Conservation (phyloP, 2,888 invertebrate species). For the Rhingia rostrata region DNA sequence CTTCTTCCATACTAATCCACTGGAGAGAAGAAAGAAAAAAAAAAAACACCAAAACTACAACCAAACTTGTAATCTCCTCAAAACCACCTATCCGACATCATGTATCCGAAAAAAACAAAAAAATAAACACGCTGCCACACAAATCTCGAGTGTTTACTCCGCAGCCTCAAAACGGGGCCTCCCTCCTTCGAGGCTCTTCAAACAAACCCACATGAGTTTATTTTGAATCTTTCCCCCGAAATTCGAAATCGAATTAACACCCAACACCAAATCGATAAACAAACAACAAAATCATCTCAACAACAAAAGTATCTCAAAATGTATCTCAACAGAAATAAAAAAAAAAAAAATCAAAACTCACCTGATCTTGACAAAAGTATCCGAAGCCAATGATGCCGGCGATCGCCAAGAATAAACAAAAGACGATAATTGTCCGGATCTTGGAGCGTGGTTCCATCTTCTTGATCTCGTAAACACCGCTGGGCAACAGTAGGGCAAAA, state of each 20-base stretch:
- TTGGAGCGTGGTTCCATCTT: constrained; percentile 93
- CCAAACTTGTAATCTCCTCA: constrained; percentile 1
- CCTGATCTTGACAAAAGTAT: constrained; percentile 94
- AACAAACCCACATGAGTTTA: too few relatives aligned
- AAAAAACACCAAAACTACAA: neutral
- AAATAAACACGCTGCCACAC: too few relatives aligned
- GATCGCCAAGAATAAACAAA: constrained; percentile 91
- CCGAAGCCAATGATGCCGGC: constrained; percentile 95
- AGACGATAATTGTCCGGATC: constrained; percentile 90
- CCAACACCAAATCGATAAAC: neutral
- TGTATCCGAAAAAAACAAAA: neutral
- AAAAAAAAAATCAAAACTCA: constrained; percentile 82
- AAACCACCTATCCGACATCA: constrained; percentile 16
- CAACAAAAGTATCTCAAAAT: neutral
- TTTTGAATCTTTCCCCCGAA: too few relatives aligned
- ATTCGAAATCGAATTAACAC: neutral
- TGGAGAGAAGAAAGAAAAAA: neutral
- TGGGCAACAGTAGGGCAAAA: constrained; percentile 90
- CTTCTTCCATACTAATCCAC: constrained; percentile 31
- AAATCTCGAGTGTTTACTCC: too few relatives aligned
- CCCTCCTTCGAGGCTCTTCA: too few relatives aligned
- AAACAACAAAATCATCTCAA: neutral
- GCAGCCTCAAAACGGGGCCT: too few relatives aligned
- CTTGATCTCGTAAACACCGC: constrained; percentile 91
- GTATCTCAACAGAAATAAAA: neutral